These are phyloP conservation scores for Sycobia sp. DNA, from an alignment of 1,140 invertebrate species.

Conservation along the genomic window DNA sequence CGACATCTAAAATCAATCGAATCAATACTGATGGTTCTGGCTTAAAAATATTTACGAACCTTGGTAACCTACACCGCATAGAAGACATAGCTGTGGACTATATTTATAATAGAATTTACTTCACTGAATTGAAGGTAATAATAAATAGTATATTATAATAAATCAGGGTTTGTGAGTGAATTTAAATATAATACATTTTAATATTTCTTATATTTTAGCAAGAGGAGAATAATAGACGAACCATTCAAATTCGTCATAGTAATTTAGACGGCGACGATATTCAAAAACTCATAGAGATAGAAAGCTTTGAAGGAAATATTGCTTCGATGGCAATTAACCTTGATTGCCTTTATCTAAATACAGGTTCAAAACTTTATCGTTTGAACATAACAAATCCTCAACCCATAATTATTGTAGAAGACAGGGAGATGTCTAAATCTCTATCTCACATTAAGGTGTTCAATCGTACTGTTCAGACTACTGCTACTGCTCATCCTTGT, in stretches of 20 bases:
- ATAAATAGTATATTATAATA: too few species aligned
- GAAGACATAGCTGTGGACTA: neutral
- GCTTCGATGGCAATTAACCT: too few species aligned
- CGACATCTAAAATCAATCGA: neutral
- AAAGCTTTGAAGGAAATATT: too few species aligned
- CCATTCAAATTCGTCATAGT: neutral
- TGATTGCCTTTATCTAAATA: neutral
- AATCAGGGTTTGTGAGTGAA: too few species aligned
- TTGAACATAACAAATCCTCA: too few species aligned
- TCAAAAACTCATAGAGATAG: neutral
- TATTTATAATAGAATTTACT: too few species aligned
- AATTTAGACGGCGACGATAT: conserved; percentile 9
- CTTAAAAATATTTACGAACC: too few species aligned
- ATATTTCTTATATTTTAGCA: neutral
- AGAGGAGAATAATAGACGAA: neutral
- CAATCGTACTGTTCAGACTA: conserved; percentile 75
- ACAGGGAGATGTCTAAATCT: conserved; percentile 69
- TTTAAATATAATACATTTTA: too few species aligned
- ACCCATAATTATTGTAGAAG: too few species aligned
- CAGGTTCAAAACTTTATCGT: too few species aligned
- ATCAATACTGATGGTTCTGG: neutral
- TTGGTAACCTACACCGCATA: too few species aligned
- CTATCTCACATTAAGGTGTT: conserved; percentile 93
- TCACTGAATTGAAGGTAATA: too few species aligned
- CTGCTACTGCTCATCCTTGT: neutral